These are phyloP conservation scores for Nilaparvata lugens DNA, from an alignment of 1,140 invertebrate genomes.

Conservation along the genomic window DNA sequence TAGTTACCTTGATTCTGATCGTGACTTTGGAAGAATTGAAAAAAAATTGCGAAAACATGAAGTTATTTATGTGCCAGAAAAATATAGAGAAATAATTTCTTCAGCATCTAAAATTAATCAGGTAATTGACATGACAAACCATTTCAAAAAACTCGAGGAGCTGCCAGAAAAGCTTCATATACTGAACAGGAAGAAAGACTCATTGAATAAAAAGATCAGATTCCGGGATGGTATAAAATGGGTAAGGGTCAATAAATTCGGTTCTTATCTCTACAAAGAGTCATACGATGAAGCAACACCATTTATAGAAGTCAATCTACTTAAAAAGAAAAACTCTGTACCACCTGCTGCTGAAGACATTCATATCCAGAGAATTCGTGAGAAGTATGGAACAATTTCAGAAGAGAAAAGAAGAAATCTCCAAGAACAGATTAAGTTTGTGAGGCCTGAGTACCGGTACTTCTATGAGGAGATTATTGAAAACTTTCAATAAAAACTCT, in stretches of 20 bases:
- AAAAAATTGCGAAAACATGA: not conserved
- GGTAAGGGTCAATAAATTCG: not conserved
- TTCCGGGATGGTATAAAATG: slow-evolving; percentile 1
- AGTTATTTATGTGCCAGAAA: not conserved
- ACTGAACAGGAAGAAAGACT: not conserved
- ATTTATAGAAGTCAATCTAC: slow-evolving; percentile 1
- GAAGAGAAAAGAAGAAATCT: too few relatives aligned
- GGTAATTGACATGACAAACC: slow-evolving; percentile 10
- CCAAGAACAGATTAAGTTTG: too few relatives aligned
- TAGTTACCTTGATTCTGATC: slow-evolving; percentile 7
- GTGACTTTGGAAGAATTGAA: slow-evolving; percentile 9
- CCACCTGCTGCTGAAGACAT: too few relatives aligned
- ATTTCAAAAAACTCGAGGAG: slow-evolving; percentile 6
- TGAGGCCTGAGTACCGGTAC: too few relatives aligned
- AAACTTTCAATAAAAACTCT: too few relatives aligned
- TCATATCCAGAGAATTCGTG: too few relatives aligned
- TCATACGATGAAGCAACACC: not conserved
- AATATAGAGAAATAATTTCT: slow-evolving; percentile 2
- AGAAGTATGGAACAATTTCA: too few relatives aligned
- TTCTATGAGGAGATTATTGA: too few relatives aligned
- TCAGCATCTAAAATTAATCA: not conserved
- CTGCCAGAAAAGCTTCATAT: not conserved
- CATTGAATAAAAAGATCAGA: not conserved
- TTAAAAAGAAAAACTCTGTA: too few relatives aligned
- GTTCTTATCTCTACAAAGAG: not conserved